Base-by-base conservation (phyloP, 2,888 invertebrate genomes). In the Oscheius sp. region DNA sequence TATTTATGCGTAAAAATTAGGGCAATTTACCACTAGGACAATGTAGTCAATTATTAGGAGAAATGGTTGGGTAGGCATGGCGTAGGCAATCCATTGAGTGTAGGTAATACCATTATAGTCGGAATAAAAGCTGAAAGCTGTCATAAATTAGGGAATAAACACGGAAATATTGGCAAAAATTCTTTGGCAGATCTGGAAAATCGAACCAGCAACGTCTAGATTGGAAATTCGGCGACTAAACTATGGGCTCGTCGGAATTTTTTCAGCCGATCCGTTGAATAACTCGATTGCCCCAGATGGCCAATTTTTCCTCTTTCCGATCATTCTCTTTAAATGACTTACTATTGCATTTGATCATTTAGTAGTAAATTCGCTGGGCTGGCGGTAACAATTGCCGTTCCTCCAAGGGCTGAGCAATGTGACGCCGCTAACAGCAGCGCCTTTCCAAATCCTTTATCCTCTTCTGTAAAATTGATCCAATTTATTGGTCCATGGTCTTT, bases 361-460 rank as follows among this genome's bases (percentile, higher is more conserved):
- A 66, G 18, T 1, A 66, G 74, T 18, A 82, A 68, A 69, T 82
- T 82, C 3, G 81, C 78, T 9, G 76, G 78, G 1, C 80, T 80
- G 25, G 79, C 77, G 0, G 81, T 82, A 9, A 80, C 68, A 16
- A 80, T 78, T 0, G 80, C 77, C 12, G 79, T 79, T 56, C 79
- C 82, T 21, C 80, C 80, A 43, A 82, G 80, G 9, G 79, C 53
- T 18, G 78, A 77, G 13, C 79, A 78, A 46, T 80, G 80, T 12
- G 80, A 73, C 68, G 79, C 76, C 0, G 79, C 74, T 13, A 82
- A 58, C 27, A 80, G 73, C 52, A 82, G 35, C 9, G 78, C 78
- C 27, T 66, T 66, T 13, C 66, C 52, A 18, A 66, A 66, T 29
- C 52, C 52, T 27, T 52, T 66, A 21, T 66, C 66, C 52, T 27